Base-by-base conservation (phyloP, 64 coral and sea anemone genomes). In the Actinia tenebrosa region DNA sequence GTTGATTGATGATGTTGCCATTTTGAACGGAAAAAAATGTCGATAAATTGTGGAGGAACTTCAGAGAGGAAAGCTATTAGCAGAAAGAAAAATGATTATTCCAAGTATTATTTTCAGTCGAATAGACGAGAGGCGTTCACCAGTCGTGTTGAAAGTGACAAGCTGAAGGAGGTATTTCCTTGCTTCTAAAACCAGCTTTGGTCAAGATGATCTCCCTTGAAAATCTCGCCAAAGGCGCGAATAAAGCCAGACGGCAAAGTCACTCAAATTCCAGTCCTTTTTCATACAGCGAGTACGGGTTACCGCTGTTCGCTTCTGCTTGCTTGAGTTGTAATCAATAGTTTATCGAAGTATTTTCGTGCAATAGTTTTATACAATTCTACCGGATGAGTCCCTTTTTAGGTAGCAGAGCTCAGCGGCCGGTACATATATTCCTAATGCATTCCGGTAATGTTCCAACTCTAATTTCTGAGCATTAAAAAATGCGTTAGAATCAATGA, bases 401-500 rank as follows among this genome's bases (percentile, higher is more conserved):
- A 30, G 10, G 10, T 2, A 30, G 22, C 22, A 66, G 17, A 66
- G 25, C 25, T 15, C 69, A 3, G 69, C 23, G 26, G 25, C 25
- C n/a, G 10, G 7, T 75, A 25, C 14, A 42, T 42, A 75, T 75
- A 75, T 42, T 75, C 10, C 26, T 75, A 30, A 75, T 30, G n/a
- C 27, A 26, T 30, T 75, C 69, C 69, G 69, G 69, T 37, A 37
- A 37, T 37, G 30, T 42, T 75, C 69, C 26, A 13, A 16, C 2
- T 42, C 69, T 13, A 75, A 75, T 75, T 75, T 75, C 11, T 43
- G 63, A 75, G 69, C 69, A 75, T 75, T 75, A 30, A 75, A 75
- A 58, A 75, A 27, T 75, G 27, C 69, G 69, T 75, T 75, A 75
- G n/a, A 75, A 42, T 75, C 69, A 75, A 42, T 75, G 69, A 75